Conservation (phyloP, 2,797 vertebrate species). For the Anableps anableps region DNA sequence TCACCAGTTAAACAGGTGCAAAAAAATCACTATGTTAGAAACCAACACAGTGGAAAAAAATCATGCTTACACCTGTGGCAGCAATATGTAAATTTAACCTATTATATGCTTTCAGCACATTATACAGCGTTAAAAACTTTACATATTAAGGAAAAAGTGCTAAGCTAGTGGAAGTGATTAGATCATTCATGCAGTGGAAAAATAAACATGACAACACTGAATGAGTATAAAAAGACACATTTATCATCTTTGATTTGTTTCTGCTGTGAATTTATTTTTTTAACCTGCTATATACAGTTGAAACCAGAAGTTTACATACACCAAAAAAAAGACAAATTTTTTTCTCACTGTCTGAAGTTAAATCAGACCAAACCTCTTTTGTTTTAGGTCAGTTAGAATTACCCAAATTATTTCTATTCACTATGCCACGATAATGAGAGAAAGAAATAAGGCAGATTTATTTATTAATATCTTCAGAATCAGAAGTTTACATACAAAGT, state of each 20-base stretch:
- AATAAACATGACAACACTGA: not conserved
- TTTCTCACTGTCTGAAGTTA: too few species aligned
- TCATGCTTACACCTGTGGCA: not conserved
- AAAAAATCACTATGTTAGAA: not conserved
- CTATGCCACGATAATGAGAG: too few species aligned
- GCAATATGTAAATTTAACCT: not conserved
- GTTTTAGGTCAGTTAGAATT: too few species aligned
- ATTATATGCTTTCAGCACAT: not conserved
- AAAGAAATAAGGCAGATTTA: too few species aligned
- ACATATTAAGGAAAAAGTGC: not conserved
- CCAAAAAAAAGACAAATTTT: too few species aligned
- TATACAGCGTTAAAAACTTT: not conserved
- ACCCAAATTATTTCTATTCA: too few species aligned
- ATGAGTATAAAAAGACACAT: not conserved
- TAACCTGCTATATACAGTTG: not conserved
- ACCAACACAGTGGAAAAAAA: not conserved
- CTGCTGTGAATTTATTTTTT: not conserved
- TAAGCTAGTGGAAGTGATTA: too few species aligned
- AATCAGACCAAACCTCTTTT: too few species aligned
- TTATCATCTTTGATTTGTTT: not conserved
- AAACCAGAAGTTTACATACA: too few species aligned
- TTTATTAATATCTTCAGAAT: too few species aligned
- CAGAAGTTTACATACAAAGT: too few species aligned
- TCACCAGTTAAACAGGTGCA: not conserved
- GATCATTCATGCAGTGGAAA: not conserved